A percentile compares a stretch with the other conserved stretches of the same genome.
phyloP scores from a whole-genome alignment of 1,140 invertebrate species.

The Pseudomyrmex flavicornis region DNA sequence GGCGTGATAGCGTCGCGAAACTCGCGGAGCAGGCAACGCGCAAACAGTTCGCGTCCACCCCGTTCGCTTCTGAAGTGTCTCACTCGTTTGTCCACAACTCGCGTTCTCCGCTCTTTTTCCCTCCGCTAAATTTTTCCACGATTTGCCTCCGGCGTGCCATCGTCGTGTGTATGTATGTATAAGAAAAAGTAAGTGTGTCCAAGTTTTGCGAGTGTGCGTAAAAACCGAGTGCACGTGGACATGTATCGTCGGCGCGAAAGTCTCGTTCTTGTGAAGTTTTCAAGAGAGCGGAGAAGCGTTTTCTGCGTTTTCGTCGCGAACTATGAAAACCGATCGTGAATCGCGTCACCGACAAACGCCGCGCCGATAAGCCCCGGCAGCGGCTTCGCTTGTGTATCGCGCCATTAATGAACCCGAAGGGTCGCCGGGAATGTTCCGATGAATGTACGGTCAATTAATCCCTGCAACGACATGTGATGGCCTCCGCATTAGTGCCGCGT shows the following conservation, averaged over 20 bases:
- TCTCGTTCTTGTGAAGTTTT: slow-evolving; percentile 22
- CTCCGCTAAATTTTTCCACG: background rate
- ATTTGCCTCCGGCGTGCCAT: background rate
- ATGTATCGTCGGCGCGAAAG: slow-evolving; percentile 22
- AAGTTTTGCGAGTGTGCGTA: background rate
- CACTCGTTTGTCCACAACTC: background rate
- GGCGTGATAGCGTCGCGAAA: slow-evolving; percentile 42
- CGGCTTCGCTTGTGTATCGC: background rate
- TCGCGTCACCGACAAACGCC: background rate
- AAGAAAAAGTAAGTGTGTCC: background rate
- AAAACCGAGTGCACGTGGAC: background rate
- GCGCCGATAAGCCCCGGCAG: slow-evolving; percentile 2
- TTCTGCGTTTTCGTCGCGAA: slow-evolving; percentile 13
- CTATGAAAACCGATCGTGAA: background rate
- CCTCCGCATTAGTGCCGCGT: background rate
- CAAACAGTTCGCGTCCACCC: background rate
- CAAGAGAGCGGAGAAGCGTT: background rate
- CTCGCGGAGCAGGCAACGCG: background rate
- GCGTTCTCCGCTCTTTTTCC: background rate
- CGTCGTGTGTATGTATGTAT: background rate
- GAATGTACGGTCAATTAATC: slow-evolving; percentile 14
- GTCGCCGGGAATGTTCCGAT: background rate
- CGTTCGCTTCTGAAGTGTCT: background rate
- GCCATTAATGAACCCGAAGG: slow-evolving; percentile 13
- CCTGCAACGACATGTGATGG: background rate